Evolutionary conservation across 1,140 invertebrate species (phyloP), one percentile per base, ranked within the genome.

Genomic region (Babylonia areolata): DNA sequence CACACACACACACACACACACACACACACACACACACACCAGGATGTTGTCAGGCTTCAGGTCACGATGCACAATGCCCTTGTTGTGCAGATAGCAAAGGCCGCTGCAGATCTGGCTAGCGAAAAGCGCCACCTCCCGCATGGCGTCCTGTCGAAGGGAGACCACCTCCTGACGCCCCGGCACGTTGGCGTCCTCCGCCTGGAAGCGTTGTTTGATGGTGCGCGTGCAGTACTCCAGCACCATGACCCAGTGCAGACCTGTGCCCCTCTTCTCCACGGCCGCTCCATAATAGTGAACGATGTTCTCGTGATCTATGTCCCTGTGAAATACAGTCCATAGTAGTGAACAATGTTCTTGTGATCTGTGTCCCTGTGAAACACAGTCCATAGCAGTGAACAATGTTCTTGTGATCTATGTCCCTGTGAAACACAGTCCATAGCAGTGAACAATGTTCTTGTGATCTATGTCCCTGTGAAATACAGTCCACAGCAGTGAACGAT

Each of bases 41-140:
- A 94, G 39, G 71, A 94, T 87, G 87, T 94, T 94, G 58, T 94
- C 92, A 15, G 91, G 87, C 71, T 93, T 94, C 28, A 94, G 84
- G 69, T 94, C 93, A 37, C 93, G 81, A 71, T 94, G 93, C 6
- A 93, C 91, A 46, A 93, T 87, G 69, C 88, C 86, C 77, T 91
- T 92, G 0, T 86, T 39, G 80, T 94, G 93, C 0, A 94, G 87
- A 75, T 91, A 94, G 2, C 85, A 73, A 11, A 94, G 42, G 1
- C 90, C 93, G 39, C 86, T 75, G 39, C 89, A 89, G 9, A 92
- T 81, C 84, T 93, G 92, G 2, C 85, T 39, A 1, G 86, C 89
- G 64, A 89, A 90, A 35, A 86, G 77, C 3, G 90, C 87, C 87
- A 93, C 89, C 23, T 78, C 81, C 64, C 86, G 69, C 82, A 91